Conservation (phyloP, 2,113 vertebrate species). For the human region DNA sequence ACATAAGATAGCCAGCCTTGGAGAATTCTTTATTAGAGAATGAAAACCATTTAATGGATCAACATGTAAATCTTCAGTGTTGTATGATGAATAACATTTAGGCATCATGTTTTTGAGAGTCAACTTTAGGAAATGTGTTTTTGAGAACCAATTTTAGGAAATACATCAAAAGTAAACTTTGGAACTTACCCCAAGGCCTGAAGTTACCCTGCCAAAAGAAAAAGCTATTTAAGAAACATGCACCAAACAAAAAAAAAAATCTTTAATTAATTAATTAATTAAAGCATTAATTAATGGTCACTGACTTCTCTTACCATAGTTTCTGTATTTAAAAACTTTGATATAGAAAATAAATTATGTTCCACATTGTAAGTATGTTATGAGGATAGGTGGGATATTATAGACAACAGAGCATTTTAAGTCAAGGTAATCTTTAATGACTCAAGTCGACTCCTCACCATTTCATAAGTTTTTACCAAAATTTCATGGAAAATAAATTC, state of each 20-base stretch:
- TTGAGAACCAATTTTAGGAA: background rate
- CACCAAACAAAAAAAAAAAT: background rate
- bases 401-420: background rate
- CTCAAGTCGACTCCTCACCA: background rate
- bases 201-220: background rate
- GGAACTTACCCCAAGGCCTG: background rate
- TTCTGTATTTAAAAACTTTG: constrained; percentile 22
- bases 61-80: background rate
- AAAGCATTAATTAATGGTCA: constrained; percentile 2
- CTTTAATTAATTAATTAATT: background rate
- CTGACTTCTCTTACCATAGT: background rate
- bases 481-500: background rate
- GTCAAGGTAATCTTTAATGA: background rate
- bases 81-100: background rate
- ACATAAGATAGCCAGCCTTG: background rate
- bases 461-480: constrained; percentile 9
- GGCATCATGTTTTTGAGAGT: background rate
- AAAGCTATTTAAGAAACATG: constrained; percentile 1
- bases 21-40: constrained; percentile 12
- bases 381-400: background rate
- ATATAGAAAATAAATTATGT: background rate
- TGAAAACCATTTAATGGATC: background rate
- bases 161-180: background rate
- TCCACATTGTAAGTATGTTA: background rate
- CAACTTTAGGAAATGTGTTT: background rate